These are phyloP conservation scores for Thunnus thynnus DNA, from an alignment of 2,113 vertebrate genomes.

Conservation along the genomic window DNA sequence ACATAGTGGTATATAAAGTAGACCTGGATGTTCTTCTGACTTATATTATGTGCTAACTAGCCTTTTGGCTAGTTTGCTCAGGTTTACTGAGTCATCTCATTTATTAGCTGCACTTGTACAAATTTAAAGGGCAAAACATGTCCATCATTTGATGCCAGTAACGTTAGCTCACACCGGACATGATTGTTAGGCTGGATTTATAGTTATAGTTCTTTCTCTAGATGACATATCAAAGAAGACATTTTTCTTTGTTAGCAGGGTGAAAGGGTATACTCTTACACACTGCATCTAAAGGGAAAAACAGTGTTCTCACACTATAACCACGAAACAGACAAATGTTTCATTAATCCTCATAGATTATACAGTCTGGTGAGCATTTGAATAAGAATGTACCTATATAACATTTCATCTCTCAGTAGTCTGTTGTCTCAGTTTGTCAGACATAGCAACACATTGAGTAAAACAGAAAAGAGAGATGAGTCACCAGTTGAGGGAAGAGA, in stretches of 20 bases:
- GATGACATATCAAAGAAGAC: background rate
- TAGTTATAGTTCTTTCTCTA: background rate
- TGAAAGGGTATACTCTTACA: background rate
- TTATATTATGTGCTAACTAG: too few relatives aligned
- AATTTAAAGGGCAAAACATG: background rate
- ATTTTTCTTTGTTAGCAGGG: background rate
- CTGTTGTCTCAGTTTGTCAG: constrained; percentile 35
- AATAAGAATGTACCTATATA: background rate
- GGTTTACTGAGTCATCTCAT: too few relatives aligned
- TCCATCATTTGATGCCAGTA: background rate
- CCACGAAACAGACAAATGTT: background rate
- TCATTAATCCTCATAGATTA: background rate
- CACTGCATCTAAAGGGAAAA: background rate
- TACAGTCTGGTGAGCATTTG: constrained; percentile 5
- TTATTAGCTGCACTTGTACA: too few relatives aligned
- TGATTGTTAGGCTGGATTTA: background rate
- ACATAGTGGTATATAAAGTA: too few relatives aligned
- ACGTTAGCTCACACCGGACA: background rate
- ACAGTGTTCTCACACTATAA: background rate
- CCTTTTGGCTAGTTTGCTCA: too few relatives aligned
- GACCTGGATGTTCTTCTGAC: too few relatives aligned
- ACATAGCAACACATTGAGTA: constrained; percentile 39
- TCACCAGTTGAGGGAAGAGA: constrained; percentile 20
- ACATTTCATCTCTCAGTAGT: background rate
- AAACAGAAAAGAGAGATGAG: constrained; percentile 33